These are phyloP conservation scores for Tragopan temminckii DNA, from an alignment of 2,797 vertebrate species.

Conservation along the genomic window DNA sequence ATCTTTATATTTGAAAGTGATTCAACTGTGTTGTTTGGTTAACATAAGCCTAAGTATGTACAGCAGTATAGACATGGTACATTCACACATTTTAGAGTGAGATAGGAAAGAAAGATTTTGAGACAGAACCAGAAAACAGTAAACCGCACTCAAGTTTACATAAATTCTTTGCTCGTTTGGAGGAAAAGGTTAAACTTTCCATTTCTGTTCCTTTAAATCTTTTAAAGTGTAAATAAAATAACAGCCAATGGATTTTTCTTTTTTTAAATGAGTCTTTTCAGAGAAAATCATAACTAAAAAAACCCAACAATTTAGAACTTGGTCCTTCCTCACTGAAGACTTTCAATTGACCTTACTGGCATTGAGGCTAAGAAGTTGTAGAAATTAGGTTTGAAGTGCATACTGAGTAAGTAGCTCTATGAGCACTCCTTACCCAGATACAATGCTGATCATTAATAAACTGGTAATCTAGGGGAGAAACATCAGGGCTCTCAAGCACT, in stretches of 20 bases:
- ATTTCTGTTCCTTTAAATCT: constrained; percentile 13
- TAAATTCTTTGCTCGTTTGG: background rate
- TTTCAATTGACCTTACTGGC: constrained; percentile 35
- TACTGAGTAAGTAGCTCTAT: constrained; percentile 27
- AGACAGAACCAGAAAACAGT: background rate
- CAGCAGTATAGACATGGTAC: background rate
- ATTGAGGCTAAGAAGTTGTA: background rate
- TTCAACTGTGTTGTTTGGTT: background rate
- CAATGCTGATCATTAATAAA: constrained; percentile 50
- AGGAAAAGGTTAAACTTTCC: background rate
- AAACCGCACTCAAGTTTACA: background rate
- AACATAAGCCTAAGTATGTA: background rate
- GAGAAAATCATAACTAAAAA: background rate
- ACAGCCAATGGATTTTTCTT: background rate
- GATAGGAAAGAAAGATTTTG: background rate
- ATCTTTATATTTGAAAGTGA: background rate
- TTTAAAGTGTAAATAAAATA: constrained; percentile 49
- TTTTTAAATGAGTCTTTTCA: background rate
- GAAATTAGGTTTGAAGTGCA: constrained; percentile 36
- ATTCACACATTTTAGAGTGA: background rate
- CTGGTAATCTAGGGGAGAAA: constrained; percentile 22
- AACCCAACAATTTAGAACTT: constrained; percentile 17
- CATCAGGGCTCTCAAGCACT: constrained; percentile 39
- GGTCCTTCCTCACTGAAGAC: background rate
- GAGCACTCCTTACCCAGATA: constrained; percentile 7